Base-by-base conservation (phyloP, 1,140 invertebrate genomes). In the Aphelenchoides besseyi region DNA sequence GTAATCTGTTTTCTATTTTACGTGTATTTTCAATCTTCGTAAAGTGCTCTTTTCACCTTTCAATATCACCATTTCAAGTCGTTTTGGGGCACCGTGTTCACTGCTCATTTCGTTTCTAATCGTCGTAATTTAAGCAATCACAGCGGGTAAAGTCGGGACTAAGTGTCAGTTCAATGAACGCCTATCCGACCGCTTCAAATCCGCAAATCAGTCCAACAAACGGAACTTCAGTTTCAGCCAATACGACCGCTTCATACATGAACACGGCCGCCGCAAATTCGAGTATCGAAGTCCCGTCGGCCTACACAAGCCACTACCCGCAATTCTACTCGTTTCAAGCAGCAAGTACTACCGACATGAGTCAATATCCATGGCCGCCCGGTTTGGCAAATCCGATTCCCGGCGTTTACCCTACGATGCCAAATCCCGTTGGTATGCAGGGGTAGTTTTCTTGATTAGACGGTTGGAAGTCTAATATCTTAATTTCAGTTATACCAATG, bases 401-500 rank as follows among this genome's bases (percentile, higher is more conserved):
- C 5, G 18, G 18, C 18, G 5, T 16, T 8, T 59, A 59, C 18
- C 26, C 55, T 5, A 33, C 55, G 5, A 59, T 59, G 55, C 32
- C 55, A 28, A 18, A 8, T 59, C 55, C 55, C 5, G 23, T 48
- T 23, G 55, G 55, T 8, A 59, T 59, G 55, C 55, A 59, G 18
- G 32, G 23, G 55, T 59, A 33, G 5, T 28, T 41, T 41, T 41
- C 5, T n/a, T n/a, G n/a, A n/a, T 8, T 8, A 41, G 37, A 5
- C n/a, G 5, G 37, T 41, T 5, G 5, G 23, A 59, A 8, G 5
- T 8, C 18, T 33, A 59, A 59, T 18, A 8, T 59, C 5, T 18
- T 18, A 59, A 28, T 37, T 66, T 37, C n/a, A 66, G 36, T 30
- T 66, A 66, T 53, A 16, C 30, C 12, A 66, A 37, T 30, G 63